A percentile compares a stretch with the other conserved stretches of the same genome.
phyloP scores from a whole-genome alignment of 1,140 invertebrate genomes.

The Leptestheria dahalacensis region DNA sequence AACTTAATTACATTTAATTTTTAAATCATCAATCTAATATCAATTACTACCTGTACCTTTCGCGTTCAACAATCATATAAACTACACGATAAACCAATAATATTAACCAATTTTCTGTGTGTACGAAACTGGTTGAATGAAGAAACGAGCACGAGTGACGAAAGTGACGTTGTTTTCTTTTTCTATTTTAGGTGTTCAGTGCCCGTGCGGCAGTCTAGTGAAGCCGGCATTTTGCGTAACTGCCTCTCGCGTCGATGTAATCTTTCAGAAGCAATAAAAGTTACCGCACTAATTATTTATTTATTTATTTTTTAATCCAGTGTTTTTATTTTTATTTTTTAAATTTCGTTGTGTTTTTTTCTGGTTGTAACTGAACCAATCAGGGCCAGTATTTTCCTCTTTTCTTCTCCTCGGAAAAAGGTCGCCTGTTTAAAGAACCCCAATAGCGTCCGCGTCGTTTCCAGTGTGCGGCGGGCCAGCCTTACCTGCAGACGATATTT shows the following conservation, averaged over 20 bases:
- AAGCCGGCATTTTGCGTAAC: background rate
- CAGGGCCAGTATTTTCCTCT: too few species aligned
- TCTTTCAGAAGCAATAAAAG: background rate
- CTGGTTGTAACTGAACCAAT: too few species aligned
- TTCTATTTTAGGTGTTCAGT: background rate
- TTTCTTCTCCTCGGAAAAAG: background rate
- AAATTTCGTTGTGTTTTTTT: background rate
- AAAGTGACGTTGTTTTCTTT: too few species aligned
- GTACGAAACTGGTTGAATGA: too few species aligned
- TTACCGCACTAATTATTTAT: too few species aligned
- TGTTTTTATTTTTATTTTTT: background rate
- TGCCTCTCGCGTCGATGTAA: background rate
- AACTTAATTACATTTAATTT: too few species aligned
- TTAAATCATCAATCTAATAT: too few species aligned
- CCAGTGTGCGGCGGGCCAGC: slow-evolving; percentile 8
- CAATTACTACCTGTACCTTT: too few species aligned
- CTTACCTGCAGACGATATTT: slow-evolving; percentile 1
- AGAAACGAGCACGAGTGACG: too few species aligned
- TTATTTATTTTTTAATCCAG: background rate
- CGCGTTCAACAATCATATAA: too few species aligned
- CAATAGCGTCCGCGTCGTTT: background rate
- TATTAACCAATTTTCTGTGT: too few species aligned
- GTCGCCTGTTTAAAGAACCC: background rate
- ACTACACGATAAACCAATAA: background rate
- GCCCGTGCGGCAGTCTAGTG: background rate